phyloP scores from a whole-genome alignment of 2,888 invertebrate species.

The Steromphala cineraria region DNA sequence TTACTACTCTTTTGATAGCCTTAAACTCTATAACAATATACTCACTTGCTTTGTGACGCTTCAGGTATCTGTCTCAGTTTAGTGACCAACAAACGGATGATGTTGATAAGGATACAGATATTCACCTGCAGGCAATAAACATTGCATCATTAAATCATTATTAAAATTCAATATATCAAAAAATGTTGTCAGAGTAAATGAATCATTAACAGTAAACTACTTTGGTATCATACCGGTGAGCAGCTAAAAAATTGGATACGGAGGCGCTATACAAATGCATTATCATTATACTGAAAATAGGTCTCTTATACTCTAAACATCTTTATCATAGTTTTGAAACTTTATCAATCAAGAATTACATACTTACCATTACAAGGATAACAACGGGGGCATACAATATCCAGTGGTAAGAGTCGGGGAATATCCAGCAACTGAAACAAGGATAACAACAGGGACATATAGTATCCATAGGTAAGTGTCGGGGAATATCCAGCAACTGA shows the following conservation, averaged over 20 bases:
- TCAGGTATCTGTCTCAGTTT: constrained; percentile 78
- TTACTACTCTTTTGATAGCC: no score
- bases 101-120: constrained; percentile 80
- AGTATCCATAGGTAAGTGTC: constrained; percentile 60
- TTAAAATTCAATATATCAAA: no score
- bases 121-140: constrained; percentile 76
- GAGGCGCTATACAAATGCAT: no score
- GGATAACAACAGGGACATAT: constrained; percentile 58
- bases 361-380: constrained; percentile 58
- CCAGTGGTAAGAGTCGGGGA: constrained; percentile 54
- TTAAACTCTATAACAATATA: not conserved
- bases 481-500: constrained; percentile 66
- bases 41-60: constrained; percentile 68
- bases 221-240: no score
- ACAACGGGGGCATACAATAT: constrained; percentile 63
- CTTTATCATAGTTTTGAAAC: not conserved
- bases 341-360: no score
- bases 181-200: no score
- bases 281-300: no score
- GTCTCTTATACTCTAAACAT: no score
- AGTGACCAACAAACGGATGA: constrained; percentile 81
- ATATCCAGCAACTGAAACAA: constrained; percentile 66
- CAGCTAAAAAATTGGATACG: no score
- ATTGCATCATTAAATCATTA: not conserved
- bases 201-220: no score